These are phyloP conservation scores for Dasyornis broadbenti DNA, from an alignment of 2,113 vertebrate species.

Conservation along the genomic window DNA sequence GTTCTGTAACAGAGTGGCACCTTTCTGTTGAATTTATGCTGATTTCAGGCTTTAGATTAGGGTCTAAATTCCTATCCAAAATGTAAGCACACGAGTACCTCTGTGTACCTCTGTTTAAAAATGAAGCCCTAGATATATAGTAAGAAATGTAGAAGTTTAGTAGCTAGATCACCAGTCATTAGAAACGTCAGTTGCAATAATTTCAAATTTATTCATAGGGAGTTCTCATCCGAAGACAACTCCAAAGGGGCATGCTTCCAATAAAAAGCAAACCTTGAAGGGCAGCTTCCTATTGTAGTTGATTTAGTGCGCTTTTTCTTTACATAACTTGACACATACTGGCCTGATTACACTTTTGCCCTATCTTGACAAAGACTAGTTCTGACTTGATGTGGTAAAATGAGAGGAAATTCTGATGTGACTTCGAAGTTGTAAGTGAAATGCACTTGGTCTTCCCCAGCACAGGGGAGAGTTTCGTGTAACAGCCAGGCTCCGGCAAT, in stretches of 20 bases:
- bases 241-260: background rate
- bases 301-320: background rate
- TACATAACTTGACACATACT: constrained; percentile 12
- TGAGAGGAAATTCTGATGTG: background rate
- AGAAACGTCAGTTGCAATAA: background rate
- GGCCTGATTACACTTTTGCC: background rate
- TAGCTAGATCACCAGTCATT: background rate
- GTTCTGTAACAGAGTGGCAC: background rate
- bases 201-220: background rate
- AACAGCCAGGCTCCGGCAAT: background rate
- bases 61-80: background rate
- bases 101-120: background rate
- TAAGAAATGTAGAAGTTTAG: background rate
- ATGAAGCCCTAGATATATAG: background rate
- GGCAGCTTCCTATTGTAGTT: background rate
- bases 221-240: background rate
- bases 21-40: background rate
- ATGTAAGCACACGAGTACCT: rapidly evolving
- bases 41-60: background rate
- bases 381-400: constrained; percentile 24
- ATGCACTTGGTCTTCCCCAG: background rate
- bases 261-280: background rate
- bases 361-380: background rate
- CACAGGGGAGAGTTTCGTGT: background rate
- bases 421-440: background rate